Conservation (phyloP, 2,888 invertebrate genomes). For the Flexamia atlantica region DNA sequence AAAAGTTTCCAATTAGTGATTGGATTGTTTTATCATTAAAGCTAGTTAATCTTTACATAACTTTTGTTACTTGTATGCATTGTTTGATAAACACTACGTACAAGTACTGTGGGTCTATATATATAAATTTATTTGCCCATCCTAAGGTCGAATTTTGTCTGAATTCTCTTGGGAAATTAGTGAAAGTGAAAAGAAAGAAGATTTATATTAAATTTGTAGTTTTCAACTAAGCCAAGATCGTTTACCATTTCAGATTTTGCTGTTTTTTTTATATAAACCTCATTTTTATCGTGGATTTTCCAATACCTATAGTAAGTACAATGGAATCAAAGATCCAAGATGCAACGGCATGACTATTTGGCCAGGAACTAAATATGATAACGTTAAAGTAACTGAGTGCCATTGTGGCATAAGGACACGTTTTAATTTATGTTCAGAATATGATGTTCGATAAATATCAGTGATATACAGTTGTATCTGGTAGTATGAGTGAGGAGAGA, state of each 20-base stretch:
- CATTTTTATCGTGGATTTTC: not conserved
- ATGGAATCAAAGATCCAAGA: conserved; percentile 31
- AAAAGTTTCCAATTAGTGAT: too few relatives aligned
- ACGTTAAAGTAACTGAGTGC: conserved; percentile 55
- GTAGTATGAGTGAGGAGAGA: conserved; percentile 56
- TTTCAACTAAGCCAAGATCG: too few relatives aligned
- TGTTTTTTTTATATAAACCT: conserved; percentile 4
- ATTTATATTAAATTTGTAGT: not conserved
- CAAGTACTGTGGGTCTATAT: too few relatives aligned
- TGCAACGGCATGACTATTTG: conserved; percentile 61
- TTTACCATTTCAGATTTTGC: conserved; percentile 31
- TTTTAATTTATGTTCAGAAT: conserved; percentile 48
- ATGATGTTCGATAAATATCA: conserved; percentile 55
- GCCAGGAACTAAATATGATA: conserved; percentile 48
- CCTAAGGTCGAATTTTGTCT: too few relatives aligned
- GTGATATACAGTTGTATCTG: conserved; percentile 27
- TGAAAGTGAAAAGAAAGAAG: not conserved
- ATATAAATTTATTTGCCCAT: too few relatives aligned
- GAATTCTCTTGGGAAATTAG: not conserved
- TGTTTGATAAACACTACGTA: too few relatives aligned
- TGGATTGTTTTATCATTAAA: too few relatives aligned
- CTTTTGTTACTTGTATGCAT: too few relatives aligned
- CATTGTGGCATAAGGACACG: conserved; percentile 47
- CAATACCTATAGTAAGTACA: conserved; percentile 20
- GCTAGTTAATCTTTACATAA: too few relatives aligned